These are phyloP conservation scores for Heliangelus exortis DNA, from an alignment of 2,797 vertebrate species.

Conservation along the genomic window DNA sequence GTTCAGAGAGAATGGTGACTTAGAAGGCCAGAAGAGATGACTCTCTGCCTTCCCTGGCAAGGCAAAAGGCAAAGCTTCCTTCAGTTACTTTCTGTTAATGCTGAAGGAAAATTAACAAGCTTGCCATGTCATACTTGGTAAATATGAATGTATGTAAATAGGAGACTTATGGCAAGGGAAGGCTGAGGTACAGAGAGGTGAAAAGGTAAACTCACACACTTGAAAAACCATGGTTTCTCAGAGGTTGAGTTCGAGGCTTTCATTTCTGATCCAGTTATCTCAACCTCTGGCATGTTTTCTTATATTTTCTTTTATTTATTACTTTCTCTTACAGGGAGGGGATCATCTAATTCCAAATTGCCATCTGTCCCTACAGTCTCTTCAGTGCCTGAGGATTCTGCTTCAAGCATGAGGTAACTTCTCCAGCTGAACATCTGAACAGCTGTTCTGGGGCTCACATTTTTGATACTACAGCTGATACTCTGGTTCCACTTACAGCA, in stretches of 20 bases:
- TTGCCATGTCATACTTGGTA: not conserved
- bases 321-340: conserved; percentile 78
- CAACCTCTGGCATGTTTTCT: not conserved
- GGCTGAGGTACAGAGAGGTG: not conserved
- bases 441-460: not conserved
- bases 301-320: not conserved
- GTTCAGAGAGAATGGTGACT: not conserved
- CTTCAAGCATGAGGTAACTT: conserved; percentile 94
- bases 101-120: not conserved
- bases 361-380: conserved; percentile 93
- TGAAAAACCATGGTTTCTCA: not conserved
- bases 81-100: not conserved
- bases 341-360: conserved; percentile 89
- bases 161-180: accelerated
- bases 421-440: not conserved
- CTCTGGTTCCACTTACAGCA: not conserved
- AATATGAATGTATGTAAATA: not conserved
- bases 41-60: not conserved
- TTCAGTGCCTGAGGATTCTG: conserved; percentile 90
- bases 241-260: not conserved
- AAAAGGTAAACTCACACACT: not conserved
- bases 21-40: not conserved
- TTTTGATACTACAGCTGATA: not conserved
- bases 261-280: not conserved
- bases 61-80: not conserved